These are phyloP conservation scores for Drosophila yakuba DNA, from an alignment of 1,140 invertebrate genomes.

Conservation along the genomic window DNA sequence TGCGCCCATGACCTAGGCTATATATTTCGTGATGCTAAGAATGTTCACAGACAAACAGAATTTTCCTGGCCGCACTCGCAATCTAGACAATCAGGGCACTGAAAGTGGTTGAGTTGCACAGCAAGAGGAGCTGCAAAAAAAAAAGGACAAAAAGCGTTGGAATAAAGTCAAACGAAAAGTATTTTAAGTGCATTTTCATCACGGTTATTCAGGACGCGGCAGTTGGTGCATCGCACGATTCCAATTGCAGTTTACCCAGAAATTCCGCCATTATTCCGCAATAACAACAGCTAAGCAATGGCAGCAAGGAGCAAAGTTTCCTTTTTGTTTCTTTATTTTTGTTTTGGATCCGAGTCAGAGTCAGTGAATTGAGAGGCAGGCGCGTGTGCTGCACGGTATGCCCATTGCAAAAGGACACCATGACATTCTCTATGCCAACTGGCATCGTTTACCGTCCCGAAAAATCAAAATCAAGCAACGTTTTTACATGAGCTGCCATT, in stretches of 20 bases:
- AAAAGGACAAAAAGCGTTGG: constrained; percentile 16
- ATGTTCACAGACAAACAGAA: constrained; percentile 31
- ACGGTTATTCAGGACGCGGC: constrained; percentile 73
- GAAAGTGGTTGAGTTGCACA: neutral
- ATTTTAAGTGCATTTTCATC: constrained; percentile 84
- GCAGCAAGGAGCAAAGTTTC: constrained; percentile 58
- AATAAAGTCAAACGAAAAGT: constrained; percentile 78
- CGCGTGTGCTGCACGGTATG: constrained; percentile 3
- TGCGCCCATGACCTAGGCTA: neutral
- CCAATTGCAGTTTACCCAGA: constrained; percentile 66
- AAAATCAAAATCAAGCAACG: constrained; percentile 75
- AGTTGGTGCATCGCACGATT: constrained; percentile 58
- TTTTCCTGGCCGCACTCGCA: constrained; percentile 49
- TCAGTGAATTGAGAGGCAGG: constrained; percentile 39
- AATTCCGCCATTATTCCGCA: constrained; percentile 68
- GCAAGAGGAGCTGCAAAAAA: neutral
- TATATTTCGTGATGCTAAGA: constrained; percentile 12
- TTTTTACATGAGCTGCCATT: constrained; percentile 70
- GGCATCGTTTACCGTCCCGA: constrained; percentile 68
- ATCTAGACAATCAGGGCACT: constrained; percentile 47
- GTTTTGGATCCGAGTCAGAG: neutral
- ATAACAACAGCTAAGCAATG: constrained; percentile 55
- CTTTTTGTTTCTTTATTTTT: constrained; percentile 3
- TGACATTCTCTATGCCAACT: constrained; percentile 58
- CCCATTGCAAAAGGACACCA: neutral